Base-by-base conservation (phyloP, 2,888 invertebrate species). In the Latheticus oryzae region DNA sequence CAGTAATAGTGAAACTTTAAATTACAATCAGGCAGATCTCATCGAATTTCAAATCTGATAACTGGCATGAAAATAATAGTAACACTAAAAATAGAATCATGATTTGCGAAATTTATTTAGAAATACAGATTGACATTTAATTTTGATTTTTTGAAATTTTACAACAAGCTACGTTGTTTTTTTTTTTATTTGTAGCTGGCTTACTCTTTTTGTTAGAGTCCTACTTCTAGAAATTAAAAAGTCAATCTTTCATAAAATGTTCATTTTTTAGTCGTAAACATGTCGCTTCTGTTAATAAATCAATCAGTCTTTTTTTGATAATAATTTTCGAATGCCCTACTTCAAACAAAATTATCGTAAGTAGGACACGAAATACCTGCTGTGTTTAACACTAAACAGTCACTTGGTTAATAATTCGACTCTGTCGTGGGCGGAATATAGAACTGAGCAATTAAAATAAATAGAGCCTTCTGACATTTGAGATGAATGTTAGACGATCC, bases 401-500 rank as follows among this genome's bases (percentile, higher is more conserved):
- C 30, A 30, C 12, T 30, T 30, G 30, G 9, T 30, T 30, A 30
- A 30, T 30, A 11, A 30, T 30, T 30, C 30, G 4, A 11, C 11
- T 35, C 8, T 17, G n/a, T 3, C 32, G 45, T 45, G 12, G 45
- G 45, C 15, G 42, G 45, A 11, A 16, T 30, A 24, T 42, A 16
- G 15, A 9, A 42, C 3, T 5, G 28, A 17, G 12, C 21, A 32
- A 45, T 45, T 45, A 45, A 45, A 45, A 32, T 45, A 45, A 45
- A 45, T 45, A 45, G 19, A 42, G 13, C 28, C 32, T 13, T 19
- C 38, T 30, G 45, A 45, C 45, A 45, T 45, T 45, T 45, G 45
- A 45, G 30, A 9, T 15, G n/a, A n/a, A n/a, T 38, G 38, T 5
- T n/a, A 38, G 23, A 12, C 38, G 38, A 38, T 38, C 8, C 23